These are phyloP conservation scores for Channallabes apus DNA, from an alignment of 2,797 vertebrate species.

Conservation along the genomic window DNA sequence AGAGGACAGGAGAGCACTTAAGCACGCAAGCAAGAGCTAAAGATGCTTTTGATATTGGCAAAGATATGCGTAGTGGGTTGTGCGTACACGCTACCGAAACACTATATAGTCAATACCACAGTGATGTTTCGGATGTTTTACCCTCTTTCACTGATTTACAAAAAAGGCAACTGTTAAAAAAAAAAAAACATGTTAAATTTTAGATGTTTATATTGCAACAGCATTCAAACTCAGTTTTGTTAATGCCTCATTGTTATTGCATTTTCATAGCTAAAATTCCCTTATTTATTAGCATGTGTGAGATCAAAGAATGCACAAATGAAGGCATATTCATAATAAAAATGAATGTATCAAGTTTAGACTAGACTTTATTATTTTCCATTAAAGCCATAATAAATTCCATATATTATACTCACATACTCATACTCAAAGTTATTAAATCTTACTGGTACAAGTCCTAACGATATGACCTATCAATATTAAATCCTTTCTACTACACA, in stretches of 20 bases:
- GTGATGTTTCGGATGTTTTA: not conserved
- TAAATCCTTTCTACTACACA: not conserved
- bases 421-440: not conserved
- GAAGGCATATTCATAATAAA: not conserved
- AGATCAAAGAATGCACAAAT: not conserved
- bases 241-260: not conserved
- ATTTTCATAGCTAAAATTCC: not conserved
- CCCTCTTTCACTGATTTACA: not conserved
- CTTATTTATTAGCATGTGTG: not conserved
- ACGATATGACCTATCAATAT: not conserved
- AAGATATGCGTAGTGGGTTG: not conserved
- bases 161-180: not conserved
- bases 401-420: not conserved
- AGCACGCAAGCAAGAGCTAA: not conserved
- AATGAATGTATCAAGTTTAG: not conserved
- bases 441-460: not conserved
- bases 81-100: not conserved
- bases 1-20: conserved; percentile 8
- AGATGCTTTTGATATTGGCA: not conserved
- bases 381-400: not conserved
- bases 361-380: not conserved
- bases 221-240: not conserved
- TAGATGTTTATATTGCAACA: not conserved
- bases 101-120: not conserved
- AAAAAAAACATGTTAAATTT: not conserved